Conservation (phyloP, 1,140 invertebrate genomes). For the Sitobion miscanthi region DNA sequence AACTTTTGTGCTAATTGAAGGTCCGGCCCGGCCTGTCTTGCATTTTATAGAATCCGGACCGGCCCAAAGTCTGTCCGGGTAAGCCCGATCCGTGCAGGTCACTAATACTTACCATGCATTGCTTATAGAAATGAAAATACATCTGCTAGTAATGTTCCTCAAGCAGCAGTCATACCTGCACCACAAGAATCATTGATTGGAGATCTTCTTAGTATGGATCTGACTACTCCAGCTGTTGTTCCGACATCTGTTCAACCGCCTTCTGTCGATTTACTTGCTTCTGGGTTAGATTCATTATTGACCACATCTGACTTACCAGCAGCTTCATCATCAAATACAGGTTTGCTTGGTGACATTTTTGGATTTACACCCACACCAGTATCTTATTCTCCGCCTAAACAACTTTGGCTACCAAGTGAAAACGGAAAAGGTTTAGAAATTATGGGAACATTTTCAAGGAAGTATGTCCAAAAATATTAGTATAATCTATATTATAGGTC, state of each 20-base stretch:
- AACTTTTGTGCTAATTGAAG: too few relatives aligned
- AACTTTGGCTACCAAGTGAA: slow-evolving; percentile 90
- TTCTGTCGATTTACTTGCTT: slow-evolving; percentile 76
- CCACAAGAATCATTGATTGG: slow-evolving; percentile 93
- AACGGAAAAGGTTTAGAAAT: slow-evolving; percentile 98
- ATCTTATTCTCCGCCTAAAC: slow-evolving; percentile 80
- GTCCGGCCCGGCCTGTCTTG: too few relatives aligned
- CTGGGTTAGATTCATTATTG: slow-evolving; percentile 83
- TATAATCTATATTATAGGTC: background rate
- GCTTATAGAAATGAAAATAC: slow-evolving; percentile 58
- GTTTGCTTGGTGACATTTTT: slow-evolving; percentile 90
- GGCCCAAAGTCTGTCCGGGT: too few relatives aligned
- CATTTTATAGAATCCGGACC: too few relatives aligned
- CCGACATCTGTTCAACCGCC: slow-evolving; percentile 63
- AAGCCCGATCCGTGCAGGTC: too few relatives aligned
- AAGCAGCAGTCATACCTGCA: slow-evolving; percentile 75
- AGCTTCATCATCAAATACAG: slow-evolving; percentile 68
- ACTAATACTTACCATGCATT: background rate
- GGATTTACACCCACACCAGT: slow-evolving; percentile 75
- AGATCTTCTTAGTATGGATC: slow-evolving; percentile 95
- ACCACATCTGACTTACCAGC: slow-evolving; percentile 62
- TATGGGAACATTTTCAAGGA: slow-evolving; percentile 90
- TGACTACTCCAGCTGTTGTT: slow-evolving; percentile 66
- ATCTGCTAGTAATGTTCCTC: slow-evolving; percentile 61
- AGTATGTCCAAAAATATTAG: slow-evolving; percentile 61